These are phyloP conservation scores for Bufotes viridis DNA, from an alignment of 2,797 vertebrate genomes.

Conservation along the genomic window DNA sequence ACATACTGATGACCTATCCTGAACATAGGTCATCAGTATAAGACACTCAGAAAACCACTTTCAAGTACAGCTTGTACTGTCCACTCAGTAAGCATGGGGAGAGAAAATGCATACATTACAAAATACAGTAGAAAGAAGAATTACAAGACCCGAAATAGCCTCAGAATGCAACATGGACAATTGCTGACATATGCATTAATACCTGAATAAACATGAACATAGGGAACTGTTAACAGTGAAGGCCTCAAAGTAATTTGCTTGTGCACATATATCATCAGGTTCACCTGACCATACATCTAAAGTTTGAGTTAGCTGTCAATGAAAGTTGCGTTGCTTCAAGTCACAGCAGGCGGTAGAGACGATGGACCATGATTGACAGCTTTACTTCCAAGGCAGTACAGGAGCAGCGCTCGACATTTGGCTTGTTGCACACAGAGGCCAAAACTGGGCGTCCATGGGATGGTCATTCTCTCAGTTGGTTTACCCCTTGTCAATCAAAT, in stretches of 20 bases:
- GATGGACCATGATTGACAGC: constrained; percentile 27
- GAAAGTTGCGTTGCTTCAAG: background rate
- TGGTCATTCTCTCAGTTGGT: background rate
- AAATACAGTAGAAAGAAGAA: background rate
- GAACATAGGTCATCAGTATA: too few relatives aligned
- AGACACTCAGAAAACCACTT: too few relatives aligned
- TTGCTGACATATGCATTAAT: background rate
- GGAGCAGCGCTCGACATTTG: background rate
- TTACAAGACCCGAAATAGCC: background rate
- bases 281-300: background rate
- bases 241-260: background rate
- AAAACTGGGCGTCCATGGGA: background rate
- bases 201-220: background rate
- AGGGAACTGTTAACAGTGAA: background rate
- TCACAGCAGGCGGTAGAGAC: background rate
- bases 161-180: background rate
- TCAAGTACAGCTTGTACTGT: background rate
- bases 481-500: background rate
- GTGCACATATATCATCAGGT: background rate
- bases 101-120: background rate
- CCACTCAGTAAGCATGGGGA: background rate
- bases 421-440: background rate
- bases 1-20: too few relatives aligned
- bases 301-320: background rate
- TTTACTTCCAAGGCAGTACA: background rate